Evolutionary conservation across 2,888 invertebrate species (phyloP).

Genomic region (Cheilosia variabilis): DNA sequence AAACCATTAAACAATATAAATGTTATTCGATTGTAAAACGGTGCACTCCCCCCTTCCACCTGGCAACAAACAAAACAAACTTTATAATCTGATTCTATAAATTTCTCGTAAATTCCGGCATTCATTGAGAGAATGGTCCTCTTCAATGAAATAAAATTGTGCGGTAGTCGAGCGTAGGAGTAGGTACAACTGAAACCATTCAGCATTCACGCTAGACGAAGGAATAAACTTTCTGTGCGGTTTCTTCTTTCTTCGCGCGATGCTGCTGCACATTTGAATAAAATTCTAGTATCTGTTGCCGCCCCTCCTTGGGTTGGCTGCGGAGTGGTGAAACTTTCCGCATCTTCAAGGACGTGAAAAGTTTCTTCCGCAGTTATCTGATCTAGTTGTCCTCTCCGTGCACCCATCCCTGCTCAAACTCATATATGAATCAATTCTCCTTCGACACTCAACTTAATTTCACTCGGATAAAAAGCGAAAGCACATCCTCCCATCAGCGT

Average conservation of each 20-base stretch:
- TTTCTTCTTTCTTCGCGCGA: conserved; percentile 19
- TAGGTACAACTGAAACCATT: conserved; percentile 51
- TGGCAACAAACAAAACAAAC: conserved; percentile 33
- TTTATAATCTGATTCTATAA: conserved; percentile 26
- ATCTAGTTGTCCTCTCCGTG: conserved; percentile 57
- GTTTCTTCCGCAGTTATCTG: conserved; percentile 63
- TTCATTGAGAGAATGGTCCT: conserved; percentile 47
- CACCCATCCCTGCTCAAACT: neutral
- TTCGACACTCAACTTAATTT: conserved; percentile 75
- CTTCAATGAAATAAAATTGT: conserved; percentile 55
- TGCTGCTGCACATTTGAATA: conserved; percentile 64
- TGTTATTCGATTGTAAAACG: conserved; percentile 15
- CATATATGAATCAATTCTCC: conserved; percentile 74
- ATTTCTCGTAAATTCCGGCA: conserved; percentile 38
- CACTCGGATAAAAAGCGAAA: conserved; percentile 71
- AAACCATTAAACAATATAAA: neutral
- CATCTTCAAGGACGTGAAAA: conserved; percentile 69
- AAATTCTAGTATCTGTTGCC: conserved; percentile 47
- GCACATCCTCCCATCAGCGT: conserved; percentile 48
- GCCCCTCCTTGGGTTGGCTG: conserved; percentile 4
- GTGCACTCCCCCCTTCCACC: neutral
- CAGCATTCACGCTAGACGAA: conserved; percentile 23
- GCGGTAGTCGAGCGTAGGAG: conserved; percentile 31
- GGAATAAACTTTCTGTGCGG: conserved; percentile 27
- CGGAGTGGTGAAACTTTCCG: conserved; percentile 64